Evolutionary conservation across 2,113 vertebrate genomes (phyloP).

Genomic region (Pachycephala philippinensis): DNA sequence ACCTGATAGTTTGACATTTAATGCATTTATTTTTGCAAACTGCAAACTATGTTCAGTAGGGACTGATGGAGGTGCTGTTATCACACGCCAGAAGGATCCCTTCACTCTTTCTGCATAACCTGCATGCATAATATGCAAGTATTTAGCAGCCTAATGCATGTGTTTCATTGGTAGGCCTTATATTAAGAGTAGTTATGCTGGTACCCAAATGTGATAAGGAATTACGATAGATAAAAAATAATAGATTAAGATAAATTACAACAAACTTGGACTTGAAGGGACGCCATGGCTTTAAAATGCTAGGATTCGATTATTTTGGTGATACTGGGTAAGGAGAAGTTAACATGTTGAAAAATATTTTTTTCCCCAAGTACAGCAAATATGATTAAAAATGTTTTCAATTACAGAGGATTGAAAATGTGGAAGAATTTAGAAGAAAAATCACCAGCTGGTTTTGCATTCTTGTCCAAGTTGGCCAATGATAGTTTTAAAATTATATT

Average conservation of each 20-base stretch:
- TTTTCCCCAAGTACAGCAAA: neutral
- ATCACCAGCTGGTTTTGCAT: neutral
- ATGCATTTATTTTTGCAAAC: neutral
- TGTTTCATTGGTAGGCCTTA: neutral
- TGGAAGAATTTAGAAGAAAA: neutral
- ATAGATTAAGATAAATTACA: neutral
- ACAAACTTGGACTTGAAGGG: neutral
- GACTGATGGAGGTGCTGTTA: neutral
- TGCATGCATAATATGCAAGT: neutral
- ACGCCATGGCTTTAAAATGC: neutral
- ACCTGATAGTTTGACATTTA: neutral
- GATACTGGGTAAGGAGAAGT: neutral
- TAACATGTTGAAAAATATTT: neutral
- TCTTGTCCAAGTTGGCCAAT: neutral
- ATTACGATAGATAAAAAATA: neutral
- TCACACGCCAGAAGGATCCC: no score
- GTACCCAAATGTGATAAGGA: neutral
- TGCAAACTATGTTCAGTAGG: neutral
- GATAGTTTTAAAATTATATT: neutral
- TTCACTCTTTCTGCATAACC: neutral
- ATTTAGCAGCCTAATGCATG: neutral
- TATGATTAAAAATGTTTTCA: neutral
- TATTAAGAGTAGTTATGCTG: neutral
- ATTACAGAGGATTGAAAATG: neutral
- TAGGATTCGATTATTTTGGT: neutral